Base-by-base conservation (phyloP, 2,113 vertebrate genomes). In the Genyomyrus donnyi region DNA sequence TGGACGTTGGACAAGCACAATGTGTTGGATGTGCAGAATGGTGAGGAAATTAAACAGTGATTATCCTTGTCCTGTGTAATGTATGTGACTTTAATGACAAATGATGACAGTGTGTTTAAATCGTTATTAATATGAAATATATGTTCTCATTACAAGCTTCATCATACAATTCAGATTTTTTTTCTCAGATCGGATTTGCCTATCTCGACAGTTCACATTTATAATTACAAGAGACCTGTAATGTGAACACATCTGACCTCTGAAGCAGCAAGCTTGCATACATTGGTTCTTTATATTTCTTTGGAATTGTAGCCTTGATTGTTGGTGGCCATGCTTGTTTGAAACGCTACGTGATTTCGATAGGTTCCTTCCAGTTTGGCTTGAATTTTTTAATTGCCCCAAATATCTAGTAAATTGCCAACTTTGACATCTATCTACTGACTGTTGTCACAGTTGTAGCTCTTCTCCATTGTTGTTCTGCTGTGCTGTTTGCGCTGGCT, bases 1-100 rank as follows among this genome's bases (percentile, higher is more conserved):
- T 99, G 98, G 98, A 98, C 96, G 0, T 42, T 99, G 90, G 97
- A 99, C 93, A 99, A 98, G 49, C 98, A 99, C 92, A 98, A 99
- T 52, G 94, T 98, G 0, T 17, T 99, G 93, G 98, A 99, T 88
- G 94, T 99, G 58, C 97, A 98, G 93, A 99, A 98, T 3, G 97
- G 98, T 99, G 95, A 97, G 97, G 92, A 48, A n/a, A 52, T 42
- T 87, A 45, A 21, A 83, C 4, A 83, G n/a, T 21, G 5, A 56
- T 35, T 62, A 58, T 27, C 19, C 27, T 83, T 53, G 10, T 53
- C 21, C 77, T 24, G 7, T 50, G 5, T 19, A 17, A 17, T 52
- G 15, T 45, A 66, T 58, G 46, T n/a, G 24, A 52, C 45, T 11
- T 85, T 85, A 85, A 85, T 85, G 83, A 80, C 10, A 80, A 80